Evolutionary conservation across 1,140 invertebrate genomes (phyloP), one percentile per base, ranked within the genome.

Genomic region (Hyphantria cunea): DNA sequence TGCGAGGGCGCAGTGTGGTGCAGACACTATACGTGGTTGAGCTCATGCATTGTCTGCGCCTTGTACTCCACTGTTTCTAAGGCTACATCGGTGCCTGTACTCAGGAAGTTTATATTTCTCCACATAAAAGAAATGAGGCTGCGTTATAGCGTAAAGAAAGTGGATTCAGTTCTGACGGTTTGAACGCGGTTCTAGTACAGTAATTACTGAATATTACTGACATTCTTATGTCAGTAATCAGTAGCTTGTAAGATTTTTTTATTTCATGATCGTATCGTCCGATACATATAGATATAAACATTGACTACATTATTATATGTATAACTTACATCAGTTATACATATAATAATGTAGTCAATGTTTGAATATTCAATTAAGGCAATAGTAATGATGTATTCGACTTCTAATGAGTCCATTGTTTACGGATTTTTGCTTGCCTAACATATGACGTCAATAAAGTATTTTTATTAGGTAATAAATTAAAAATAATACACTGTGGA

Each of bases 1-100:
- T 90, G 87, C 84, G 76, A 87, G 84, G 84, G 85, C 78, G 81
- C 74, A 66, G 70, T 69, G 72, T 64, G 71, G 75, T 70, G 72
- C 72, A 64, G 68, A 64, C 83, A 25, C 76, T 87, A 66, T 67
- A 66, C 69, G 71, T 76, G 76, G 76, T 72, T 61, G 55, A 45
- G 54, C 51, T 66, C 52, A 17, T 48, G 74, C 71, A 85, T 83
- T 85, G 80, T 83, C 72, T 68, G 64, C 64, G 65, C 63, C 44
- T 64, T 68, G 64, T 73, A 72, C 70, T 67, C 71, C 73, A 67
- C 64, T 74, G 74, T 76, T 72, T 70, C 75, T 66, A 82, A 66
- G 70, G 71, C 80, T 80, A 71, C 76, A 66, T 53, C 66, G 62
- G 66, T 70, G 68, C 68, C 69, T 78, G 59, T 67, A 48, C 63